Evolutionary conservation across 2,888 invertebrate species (phyloP).

Genomic region (Liopterus haemorrhoidalis): DNA sequence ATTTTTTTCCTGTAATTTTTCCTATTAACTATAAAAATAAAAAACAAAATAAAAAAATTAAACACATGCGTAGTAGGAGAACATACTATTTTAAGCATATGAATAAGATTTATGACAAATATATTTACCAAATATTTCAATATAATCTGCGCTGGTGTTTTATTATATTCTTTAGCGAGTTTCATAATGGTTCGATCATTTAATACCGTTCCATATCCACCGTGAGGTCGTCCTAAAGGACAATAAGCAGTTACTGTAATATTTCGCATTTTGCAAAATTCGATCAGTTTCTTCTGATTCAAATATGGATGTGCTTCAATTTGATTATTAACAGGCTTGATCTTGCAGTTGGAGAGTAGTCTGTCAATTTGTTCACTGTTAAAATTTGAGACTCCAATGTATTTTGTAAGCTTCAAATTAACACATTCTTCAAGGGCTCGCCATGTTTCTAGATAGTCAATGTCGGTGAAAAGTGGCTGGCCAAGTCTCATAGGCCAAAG

Average conservation of each 20-base stretch:
- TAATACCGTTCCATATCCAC: conserved; percentile 37
- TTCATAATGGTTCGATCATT: conserved; percentile 46
- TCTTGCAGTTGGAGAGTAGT: conserved; percentile 50
- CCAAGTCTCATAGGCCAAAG: conserved; percentile 32
- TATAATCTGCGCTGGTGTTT: conserved; percentile 53
- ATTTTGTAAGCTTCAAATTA: conserved; percentile 52
- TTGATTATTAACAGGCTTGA: conserved; percentile 54
- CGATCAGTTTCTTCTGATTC: conserved; percentile 56
- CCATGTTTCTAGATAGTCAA: conserved; percentile 62
- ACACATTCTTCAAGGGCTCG: conserved; percentile 61
- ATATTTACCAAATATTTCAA: conserved; percentile 55
- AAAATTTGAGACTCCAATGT: conserved; percentile 70
- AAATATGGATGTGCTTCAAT: conserved; percentile 55
- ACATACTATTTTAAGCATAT: too few relatives aligned
- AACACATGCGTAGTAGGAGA: too few relatives aligned
- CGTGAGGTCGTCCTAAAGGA: conserved; percentile 57
- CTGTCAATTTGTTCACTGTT: conserved; percentile 58
- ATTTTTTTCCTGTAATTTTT: too few relatives aligned
- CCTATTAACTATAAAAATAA: too few relatives aligned
- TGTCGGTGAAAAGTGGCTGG: conserved; percentile 45
- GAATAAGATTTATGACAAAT: too few relatives aligned
- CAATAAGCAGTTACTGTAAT: conserved; percentile 62
- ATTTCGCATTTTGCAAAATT: conserved; percentile 55
- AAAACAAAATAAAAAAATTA: too few relatives aligned
- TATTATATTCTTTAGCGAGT: conserved; percentile 52